phyloP scores from a whole-genome alignment of 2,113 vertebrate genomes.

The Nerophis lumbriciformis region DNA sequence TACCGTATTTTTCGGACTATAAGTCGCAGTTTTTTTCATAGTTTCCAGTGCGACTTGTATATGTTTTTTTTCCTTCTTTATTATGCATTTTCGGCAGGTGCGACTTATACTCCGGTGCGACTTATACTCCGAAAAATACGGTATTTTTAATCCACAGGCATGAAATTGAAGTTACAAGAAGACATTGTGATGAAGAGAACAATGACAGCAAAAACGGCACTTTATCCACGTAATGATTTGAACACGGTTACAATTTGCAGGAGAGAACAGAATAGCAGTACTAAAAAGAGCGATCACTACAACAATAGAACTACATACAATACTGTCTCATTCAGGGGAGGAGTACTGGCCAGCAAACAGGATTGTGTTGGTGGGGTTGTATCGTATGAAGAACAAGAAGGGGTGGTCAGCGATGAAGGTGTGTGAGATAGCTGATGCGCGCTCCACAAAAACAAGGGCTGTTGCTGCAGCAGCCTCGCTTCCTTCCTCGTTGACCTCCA shows the following conservation, averaged over 20 bases:
- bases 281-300: too few relatives aligned
- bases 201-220: too few relatives aligned
- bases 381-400: slow-evolving; percentile 80
- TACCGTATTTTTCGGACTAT: too few relatives aligned
- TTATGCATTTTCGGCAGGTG: too few relatives aligned
- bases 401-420: slow-evolving; percentile 78
- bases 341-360: slow-evolving; percentile 76
- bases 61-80: too few relatives aligned
- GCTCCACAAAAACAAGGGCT: background rate
- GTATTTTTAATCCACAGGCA: background rate
- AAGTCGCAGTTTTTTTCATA: too few relatives aligned
- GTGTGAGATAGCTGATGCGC: background rate
- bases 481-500: slow-evolving; percentile 82
- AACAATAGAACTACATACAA: background rate
- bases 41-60: too few relatives aligned
- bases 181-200: background rate
- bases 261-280: too few relatives aligned
- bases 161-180: background rate
- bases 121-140: too few relatives aligned
- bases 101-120: too few relatives aligned
- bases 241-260: background rate
- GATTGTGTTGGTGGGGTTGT: slow-evolving; percentile 67
- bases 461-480: slow-evolving; percentile 76
- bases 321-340: slow-evolving; percentile 55
- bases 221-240: background rate